Evolutionary conservation across 2,888 invertebrate species (phyloP).

Genomic region (Erpobdella octoculata): DNA sequence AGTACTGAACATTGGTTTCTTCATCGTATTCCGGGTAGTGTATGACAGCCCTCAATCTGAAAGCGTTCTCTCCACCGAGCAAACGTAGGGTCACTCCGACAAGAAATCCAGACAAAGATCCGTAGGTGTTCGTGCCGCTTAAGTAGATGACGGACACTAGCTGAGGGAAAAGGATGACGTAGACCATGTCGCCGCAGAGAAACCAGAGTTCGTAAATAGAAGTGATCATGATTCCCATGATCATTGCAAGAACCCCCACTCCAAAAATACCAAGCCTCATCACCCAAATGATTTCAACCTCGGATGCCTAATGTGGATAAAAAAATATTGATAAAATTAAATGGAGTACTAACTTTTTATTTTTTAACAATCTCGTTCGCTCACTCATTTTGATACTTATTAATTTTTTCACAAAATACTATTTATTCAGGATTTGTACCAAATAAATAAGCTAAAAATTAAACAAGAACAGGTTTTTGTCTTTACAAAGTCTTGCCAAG

Average conservation of each 20-base stretch:
- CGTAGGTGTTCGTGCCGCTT: constrained; percentile 90
- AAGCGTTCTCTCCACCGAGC: constrained; percentile 48
- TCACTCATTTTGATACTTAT: too few relatives aligned
- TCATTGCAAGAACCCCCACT: constrained; percentile 77
- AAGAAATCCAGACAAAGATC: constrained; percentile 63
- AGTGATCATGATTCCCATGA: constrained; percentile 92
- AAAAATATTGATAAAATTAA: too few relatives aligned
- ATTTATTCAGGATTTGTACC: too few relatives aligned
- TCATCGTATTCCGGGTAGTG: constrained; percentile 46
- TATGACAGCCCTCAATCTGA: constrained; percentile 45
- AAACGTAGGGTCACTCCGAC: constrained; percentile 44
- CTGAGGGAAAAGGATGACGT: constrained; percentile 96
- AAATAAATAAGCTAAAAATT: too few relatives aligned
- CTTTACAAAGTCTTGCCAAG: too few relatives aligned
- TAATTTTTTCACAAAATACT: not conserved
- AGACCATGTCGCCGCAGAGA: constrained; percentile 95
- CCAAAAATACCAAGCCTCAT: constrained; percentile 85
- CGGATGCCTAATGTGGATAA: constrained; percentile 66
- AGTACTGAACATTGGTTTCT: constrained; percentile 62
- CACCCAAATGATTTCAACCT: constrained; percentile 80
- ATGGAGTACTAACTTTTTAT: too few relatives aligned
- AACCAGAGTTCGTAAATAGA: constrained; percentile 98
- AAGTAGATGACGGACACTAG: constrained; percentile 94
- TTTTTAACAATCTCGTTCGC: too few relatives aligned
- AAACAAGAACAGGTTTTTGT: too few relatives aligned